Base-by-base conservation (phyloP, 2,888 invertebrate species). In the Eristalinus sepulchralis region DNA sequence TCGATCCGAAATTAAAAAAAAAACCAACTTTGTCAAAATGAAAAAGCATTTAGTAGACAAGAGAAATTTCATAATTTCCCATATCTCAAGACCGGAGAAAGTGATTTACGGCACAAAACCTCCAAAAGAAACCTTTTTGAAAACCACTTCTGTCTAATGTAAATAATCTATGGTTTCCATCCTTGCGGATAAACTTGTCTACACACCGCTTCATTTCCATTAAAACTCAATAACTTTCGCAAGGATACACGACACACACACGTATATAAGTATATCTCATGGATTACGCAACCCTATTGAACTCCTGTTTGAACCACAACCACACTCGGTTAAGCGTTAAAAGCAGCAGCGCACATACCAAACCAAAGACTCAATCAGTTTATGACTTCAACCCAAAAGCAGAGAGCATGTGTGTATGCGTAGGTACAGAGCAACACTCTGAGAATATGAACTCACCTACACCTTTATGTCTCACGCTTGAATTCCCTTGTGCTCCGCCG, bases 401-500 rank as follows among this genome's bases (percentile, higher is more conserved):
- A 47, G 10, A 36, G 17, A 67, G 57, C 34, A 60, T 63, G 33
- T 63, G 62, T 63, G 33, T 17, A 31, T n/a, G 17, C 11, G 60
- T 9, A 24, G 34, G 68, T n/a, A 47, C n/a, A n/a, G n/a, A 20
- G 63, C 68, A 73, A 22, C 31, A 34, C 71, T 82, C 11, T 33
- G 63, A 22, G 70, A 81, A 81, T 67, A 77, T 72, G 57, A 77
- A 81, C 81, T 72, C 72, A 67, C 24, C 59, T 72, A 62, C 66
- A 76, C 62, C 76, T 80, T 81, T 72, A 81, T 85, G 68, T 77
- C 62, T 68, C 64, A 71, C 71, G 71, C 70, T 66, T 67, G 70
- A 75, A 60, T 81, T 81, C 68, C 53, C 62, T 34, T 10, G 34
- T 68, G 57, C 39, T 53, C 62, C 59, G 22, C 34, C 36, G 70